These are phyloP conservation scores for Ailuropoda melanoleuca DNA, from an alignment of 2,113 vertebrate species.

Conservation along the genomic window DNA sequence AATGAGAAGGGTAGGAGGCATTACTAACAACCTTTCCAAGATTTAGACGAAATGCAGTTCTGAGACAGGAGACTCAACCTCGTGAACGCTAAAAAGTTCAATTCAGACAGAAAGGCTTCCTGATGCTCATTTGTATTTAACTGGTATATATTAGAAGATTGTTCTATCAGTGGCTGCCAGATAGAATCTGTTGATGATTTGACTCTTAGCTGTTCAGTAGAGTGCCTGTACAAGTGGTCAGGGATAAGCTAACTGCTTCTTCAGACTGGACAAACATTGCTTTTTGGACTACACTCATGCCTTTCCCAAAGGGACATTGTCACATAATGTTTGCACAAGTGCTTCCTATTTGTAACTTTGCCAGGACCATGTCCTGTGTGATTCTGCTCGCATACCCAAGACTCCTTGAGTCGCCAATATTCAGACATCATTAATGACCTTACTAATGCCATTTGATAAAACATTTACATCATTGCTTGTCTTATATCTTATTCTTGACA, in stretches of 20 bases:
- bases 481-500: slow-evolving; percentile 53
- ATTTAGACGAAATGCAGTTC: neutral
- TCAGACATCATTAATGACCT: slow-evolving; percentile 57
- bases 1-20: neutral
- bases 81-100: neutral
- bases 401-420: neutral
- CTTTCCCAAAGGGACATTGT: slow-evolving; percentile 50
- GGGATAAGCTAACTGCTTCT: neutral
- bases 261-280: neutral
- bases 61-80: neutral
- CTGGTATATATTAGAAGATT: neutral
- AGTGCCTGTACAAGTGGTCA: neutral
- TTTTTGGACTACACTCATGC: neutral
- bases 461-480: slow-evolving; percentile 12
- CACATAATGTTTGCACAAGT: slow-evolving; percentile 53
- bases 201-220: neutral
- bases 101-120: neutral
- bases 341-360: slow-evolving; percentile 47
- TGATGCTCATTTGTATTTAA: neutral
- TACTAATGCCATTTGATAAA: slow-evolving; percentile 60
- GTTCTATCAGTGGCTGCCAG: neutral
- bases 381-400: neutral
- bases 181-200: slow-evolving; percentile 18
- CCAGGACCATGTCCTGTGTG: slow-evolving; percentile 3
- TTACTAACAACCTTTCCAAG: neutral